These are phyloP conservation scores for Volucella zonaria DNA, from an alignment of 2,888 invertebrate species.

Conservation along the genomic window DNA sequence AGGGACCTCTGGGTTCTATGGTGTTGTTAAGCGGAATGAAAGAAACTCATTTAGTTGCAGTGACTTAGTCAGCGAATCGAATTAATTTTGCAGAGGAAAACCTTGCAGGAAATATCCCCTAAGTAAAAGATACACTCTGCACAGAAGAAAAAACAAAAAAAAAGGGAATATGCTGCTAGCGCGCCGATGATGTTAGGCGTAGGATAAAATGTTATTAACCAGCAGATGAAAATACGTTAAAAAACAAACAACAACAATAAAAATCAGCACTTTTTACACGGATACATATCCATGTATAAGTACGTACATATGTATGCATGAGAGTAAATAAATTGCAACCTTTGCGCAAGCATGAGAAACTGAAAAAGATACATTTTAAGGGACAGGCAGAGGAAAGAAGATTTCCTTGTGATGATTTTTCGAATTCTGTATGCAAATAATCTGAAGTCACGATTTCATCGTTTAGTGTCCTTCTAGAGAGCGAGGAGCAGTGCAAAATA, in stretches of 20 bases:
- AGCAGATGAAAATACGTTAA: constrained; percentile 48
- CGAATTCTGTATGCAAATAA: constrained; percentile 74
- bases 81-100: constrained; percentile 71
- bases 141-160: constrained; percentile 13
- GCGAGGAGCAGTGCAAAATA: constrained; percentile 50
- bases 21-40: constrained; percentile 57
- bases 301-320: constrained; percentile 57
- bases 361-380: constrained; percentile 44
- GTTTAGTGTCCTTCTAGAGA: constrained; percentile 65
- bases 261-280: not conserved
- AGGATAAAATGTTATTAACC: constrained; percentile 73
- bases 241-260: not conserved
- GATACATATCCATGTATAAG: constrained; percentile 19
- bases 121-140: constrained; percentile 31
- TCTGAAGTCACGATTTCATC: constrained; percentile 71
- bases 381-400: constrained; percentile 60
- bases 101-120: constrained; percentile 56
- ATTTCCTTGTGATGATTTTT: constrained; percentile 72
- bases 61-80: constrained; percentile 71
- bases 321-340: constrained; percentile 73
- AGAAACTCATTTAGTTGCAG: constrained; percentile 71
- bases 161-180: constrained; percentile 49
- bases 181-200: constrained; percentile 71
- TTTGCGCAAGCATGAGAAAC: constrained; percentile 27
- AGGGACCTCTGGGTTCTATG: constrained; percentile 46